Percentiles rank a stretch among this genome's conserved stretches.
Evolutionary conservation across 2,888 invertebrate genomes (phyloP).

Genomic region (Euproctis similis): DNA sequence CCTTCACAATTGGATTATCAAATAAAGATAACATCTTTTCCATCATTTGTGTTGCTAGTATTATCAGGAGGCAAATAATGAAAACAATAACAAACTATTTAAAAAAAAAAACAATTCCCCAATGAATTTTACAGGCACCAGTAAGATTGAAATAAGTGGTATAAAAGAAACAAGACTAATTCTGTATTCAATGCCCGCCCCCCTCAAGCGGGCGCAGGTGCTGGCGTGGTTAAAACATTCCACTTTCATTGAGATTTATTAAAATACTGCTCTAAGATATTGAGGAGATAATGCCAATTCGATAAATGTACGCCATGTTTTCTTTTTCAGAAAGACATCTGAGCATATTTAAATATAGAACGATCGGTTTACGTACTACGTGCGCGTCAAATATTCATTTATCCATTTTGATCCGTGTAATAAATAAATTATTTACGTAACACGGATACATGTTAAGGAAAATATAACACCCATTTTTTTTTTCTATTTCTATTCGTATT

Average conservation of each 20-base stretch:
- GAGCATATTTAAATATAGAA: constrained; percentile 25
- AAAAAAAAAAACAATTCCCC: constrained; percentile 49
- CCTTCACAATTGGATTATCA: too few species aligned
- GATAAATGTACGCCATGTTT: constrained; percentile 29
- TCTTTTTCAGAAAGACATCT: constrained; percentile 17
- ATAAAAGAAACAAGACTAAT: constrained; percentile 73
- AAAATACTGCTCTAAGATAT: constrained; percentile 65
- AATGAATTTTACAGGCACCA: constrained; percentile 61
- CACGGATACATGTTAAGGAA: too few species aligned
- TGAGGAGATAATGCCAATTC: constrained; percentile 48
- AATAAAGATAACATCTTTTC: constrained; percentile 2
- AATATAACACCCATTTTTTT: too few species aligned
- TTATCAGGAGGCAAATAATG: constrained; percentile 23
- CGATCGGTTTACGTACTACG: constrained; percentile 16
- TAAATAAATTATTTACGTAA: constrained; percentile 13
- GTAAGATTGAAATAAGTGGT: constrained; percentile 63
- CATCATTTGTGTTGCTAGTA: constrained; percentile 4
- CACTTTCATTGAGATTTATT: constrained; percentile 73
- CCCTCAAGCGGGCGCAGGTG: constrained; percentile 63
- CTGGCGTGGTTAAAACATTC: constrained; percentile 66
- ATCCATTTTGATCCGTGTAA: constrained; percentile 9
- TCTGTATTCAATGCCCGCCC: constrained; percentile 69
- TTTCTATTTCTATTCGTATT: too few species aligned
- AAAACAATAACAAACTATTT: constrained; percentile 26
- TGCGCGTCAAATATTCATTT: constrained; percentile 14